Base-by-base conservation (phyloP, 2,113 vertebrate genomes). In the Planiliza haematocheilus region DNA sequence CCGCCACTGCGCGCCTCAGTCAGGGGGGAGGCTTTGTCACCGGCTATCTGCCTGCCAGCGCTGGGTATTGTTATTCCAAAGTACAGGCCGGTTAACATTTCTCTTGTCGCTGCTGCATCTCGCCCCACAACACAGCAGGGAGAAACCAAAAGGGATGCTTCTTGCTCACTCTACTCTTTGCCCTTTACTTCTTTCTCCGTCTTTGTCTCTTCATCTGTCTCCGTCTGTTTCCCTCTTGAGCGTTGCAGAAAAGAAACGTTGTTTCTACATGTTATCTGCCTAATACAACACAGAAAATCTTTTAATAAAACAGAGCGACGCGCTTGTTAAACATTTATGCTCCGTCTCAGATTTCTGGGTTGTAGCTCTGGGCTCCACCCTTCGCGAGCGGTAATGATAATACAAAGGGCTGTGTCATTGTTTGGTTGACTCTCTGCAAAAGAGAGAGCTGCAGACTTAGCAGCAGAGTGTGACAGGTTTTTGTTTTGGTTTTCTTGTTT, bases 41-140 rank as follows among this genome's bases (percentile, higher is more conserved):
- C 78, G 57, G 86, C 87, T 90, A 90, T 91, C 90, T 90, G 81
- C 88, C 90, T 89, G 88, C 79, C 89, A 84, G 79, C 24, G 16
- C 58, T 46, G 45, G 56, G 77, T 75, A 81, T 92, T 89, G 90
- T 91, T 91, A 88, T 88, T 90, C 84, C 77, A 84, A 85, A 74
- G 79, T 86, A 81, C 82, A 77, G 79, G 70, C 69, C 55, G n/a
- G 84, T 91, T 89, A 89, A 86, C 85, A 89, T 87, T 87, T 82
- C 86, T 88, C 79, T 85, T 88, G 87, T 90, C 88, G 85, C 80
- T 49, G 70, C 83, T 52, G 70, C 83, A 85, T 84, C 79, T 81
- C 48, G 57, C 48, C 38, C 24, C 48, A 64, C 61, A 74, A 72
- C 63, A 64, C 43, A 49, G 12, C 46, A 18, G 39, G 42, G 2